These are phyloP conservation scores for Drosophila ezoana DNA, from an alignment of 2,888 invertebrate species.

Conservation along the genomic window DNA sequence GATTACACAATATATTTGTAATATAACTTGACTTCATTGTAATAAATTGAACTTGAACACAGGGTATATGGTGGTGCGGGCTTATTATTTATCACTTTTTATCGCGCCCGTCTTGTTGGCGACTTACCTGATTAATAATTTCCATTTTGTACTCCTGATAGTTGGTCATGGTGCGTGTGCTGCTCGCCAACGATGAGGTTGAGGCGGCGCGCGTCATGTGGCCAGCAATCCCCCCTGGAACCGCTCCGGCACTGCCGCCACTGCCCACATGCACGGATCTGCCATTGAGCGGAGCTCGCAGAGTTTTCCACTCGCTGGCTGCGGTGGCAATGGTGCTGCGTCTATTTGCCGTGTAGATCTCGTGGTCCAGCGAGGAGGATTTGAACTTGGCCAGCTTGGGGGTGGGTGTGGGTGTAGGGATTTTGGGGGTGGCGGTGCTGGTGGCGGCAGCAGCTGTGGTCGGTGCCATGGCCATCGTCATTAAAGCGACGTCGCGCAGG, in stretches of 20 bases:
- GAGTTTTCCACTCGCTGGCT: slow-evolving; percentile 68
- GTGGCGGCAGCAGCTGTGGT: slow-evolving; percentile 29
- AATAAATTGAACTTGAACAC: neutral
- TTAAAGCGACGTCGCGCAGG: slow-evolving; percentile 25
- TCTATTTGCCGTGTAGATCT: slow-evolving; percentile 76
- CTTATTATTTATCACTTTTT: neutral
- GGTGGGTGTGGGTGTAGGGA: slow-evolving; percentile 52
- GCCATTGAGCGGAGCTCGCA: slow-evolving; percentile 64
- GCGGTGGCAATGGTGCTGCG: slow-evolving; percentile 72
- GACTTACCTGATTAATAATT: slow-evolving; percentile 83
- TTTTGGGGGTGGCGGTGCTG: slow-evolving; percentile 11
- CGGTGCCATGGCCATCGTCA: slow-evolving; percentile 65
- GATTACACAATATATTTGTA: too few relatives aligned
- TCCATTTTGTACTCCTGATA: slow-evolving; percentile 84
- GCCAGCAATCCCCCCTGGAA: slow-evolving; percentile 38
- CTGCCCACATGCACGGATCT: slow-evolving; percentile 49
- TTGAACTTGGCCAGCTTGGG: slow-evolving; percentile 71
- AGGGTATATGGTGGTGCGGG: slow-evolving; percentile 21
- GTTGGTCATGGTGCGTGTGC: slow-evolving; percentile 77
- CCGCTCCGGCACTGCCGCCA: slow-evolving; percentile 26
- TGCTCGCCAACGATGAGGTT: slow-evolving; percentile 81
- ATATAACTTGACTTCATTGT: neutral
- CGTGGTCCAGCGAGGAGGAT: slow-evolving; percentile 80
- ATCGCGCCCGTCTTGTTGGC: slow-evolving; percentile 15
- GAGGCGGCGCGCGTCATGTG: slow-evolving; percentile 79